A percentile compares a stretch with the other conserved stretches of the same genome.
Evolutionary conservation across 2,888 invertebrate genomes (phyloP).

Genomic region (Diloba caeruleocephala): DNA sequence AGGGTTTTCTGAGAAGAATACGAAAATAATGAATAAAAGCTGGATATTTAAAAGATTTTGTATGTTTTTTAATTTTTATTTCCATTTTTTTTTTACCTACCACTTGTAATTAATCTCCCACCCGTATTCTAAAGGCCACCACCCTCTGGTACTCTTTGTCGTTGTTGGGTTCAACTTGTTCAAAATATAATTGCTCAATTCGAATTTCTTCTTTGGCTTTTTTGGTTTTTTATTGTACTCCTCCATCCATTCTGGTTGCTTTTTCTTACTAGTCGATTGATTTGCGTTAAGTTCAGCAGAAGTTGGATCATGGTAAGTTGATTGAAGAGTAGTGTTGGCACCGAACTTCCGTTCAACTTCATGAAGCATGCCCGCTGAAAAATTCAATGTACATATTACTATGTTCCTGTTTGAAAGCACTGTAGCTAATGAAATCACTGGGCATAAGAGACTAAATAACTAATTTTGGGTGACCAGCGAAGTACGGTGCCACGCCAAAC

Average conservation of each 20-base stretch:
- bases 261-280: too few relatives aligned
- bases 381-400: neutral
- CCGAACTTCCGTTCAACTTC: constrained; percentile 62
- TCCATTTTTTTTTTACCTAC: constrained; percentile 23
- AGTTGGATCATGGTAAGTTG: neutral
- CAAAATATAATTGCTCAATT: neutral
- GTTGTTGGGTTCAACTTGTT: neutral
- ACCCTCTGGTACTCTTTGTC: constrained; percentile 29
- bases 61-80: neutral
- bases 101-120: constrained; percentile 65
- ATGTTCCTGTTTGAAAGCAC: too few relatives aligned
- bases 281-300: neutral
- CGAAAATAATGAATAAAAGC: too few relatives aligned
- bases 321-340: accelerated
- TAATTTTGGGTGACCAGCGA: too few relatives aligned
- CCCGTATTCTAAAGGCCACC: constrained; percentile 64
- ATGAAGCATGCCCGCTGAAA: constrained; percentile 61
- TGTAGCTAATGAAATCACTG: too few relatives aligned
- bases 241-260: too few relatives aligned
- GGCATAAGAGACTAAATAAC: too few relatives aligned
- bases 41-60: too few relatives aligned
- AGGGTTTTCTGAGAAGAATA: too few relatives aligned
- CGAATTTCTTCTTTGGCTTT: neutral
- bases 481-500: too few relatives aligned
- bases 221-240: neutral